Evolutionary conservation across 2,113 vertebrate genomes (phyloP).

Genomic region (Seriola aureovittata): DNA sequence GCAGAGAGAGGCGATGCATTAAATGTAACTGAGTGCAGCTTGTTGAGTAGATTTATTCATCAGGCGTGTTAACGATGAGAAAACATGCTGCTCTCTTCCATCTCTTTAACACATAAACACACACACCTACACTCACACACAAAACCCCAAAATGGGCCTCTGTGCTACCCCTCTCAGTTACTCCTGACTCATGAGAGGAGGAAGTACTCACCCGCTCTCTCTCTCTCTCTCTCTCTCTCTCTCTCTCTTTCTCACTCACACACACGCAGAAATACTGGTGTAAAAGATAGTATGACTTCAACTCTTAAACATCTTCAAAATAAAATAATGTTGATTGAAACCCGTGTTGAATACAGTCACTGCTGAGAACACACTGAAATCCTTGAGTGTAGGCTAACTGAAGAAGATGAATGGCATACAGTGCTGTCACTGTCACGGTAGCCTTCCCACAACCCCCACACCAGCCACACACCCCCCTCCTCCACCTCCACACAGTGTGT

Average conservation of each 20-base stretch:
- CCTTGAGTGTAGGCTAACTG: constrained; percentile 47
- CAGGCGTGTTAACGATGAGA: constrained; percentile 81
- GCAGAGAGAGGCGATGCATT: constrained; percentile 44
- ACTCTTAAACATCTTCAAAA: constrained; percentile 44
- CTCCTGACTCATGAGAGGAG: background rate
- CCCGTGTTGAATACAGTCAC: background rate
- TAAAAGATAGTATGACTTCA: constrained; percentile 7
- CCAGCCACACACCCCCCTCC: background rate
- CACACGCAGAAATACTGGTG: constrained; percentile 8
- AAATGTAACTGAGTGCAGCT: constrained; percentile 71
- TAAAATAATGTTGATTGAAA: constrained; percentile 52
- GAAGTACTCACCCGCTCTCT: background rate
- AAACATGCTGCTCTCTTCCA: constrained; percentile 81
- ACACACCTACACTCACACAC: constrained; percentile 80
- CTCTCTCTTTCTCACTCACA: no score
- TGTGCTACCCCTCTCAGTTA: constrained; percentile 22
- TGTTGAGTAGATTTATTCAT: constrained; percentile 89
- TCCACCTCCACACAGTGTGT: constrained; percentile 67
- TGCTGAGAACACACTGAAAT: constrained; percentile 40
- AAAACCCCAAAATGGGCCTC: constrained; percentile 36
- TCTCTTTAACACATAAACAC: constrained; percentile 80
- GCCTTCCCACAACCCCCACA: constrained; percentile 44
- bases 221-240: background rate
- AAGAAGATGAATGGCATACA: constrained; percentile 68
- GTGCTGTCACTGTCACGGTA: constrained; percentile 63